A percentile compares a stretch with the other conserved stretches of the same genome.
Evolutionary conservation across 2,888 invertebrate species (phyloP).

Genomic region (Amphipyra berbera): DNA sequence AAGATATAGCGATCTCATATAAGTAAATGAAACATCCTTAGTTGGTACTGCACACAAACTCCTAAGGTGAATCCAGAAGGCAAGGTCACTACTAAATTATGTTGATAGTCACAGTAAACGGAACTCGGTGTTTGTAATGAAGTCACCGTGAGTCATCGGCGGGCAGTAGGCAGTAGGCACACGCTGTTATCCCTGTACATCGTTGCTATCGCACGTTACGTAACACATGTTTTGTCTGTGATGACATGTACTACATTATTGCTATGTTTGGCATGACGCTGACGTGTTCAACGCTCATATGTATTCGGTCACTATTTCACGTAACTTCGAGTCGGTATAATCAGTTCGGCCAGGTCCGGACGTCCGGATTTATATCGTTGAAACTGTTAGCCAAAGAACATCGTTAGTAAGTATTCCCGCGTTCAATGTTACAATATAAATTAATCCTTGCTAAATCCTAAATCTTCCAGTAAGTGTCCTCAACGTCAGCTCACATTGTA

Average conservation of each 20-base stretch:
- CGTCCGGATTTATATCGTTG: constrained; percentile 34
- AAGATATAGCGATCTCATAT: no score
- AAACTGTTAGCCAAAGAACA: not conserved
- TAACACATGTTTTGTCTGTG: not conserved
- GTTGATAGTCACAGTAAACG: no score
- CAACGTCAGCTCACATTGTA: no score
- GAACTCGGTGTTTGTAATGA: constrained; percentile 9
- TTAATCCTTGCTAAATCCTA: not conserved
- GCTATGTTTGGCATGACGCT: not conserved
- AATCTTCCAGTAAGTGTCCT: no score
- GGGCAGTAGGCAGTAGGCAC: not conserved
- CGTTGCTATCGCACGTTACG: not conserved
- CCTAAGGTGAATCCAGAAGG: no score
- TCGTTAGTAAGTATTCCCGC: not conserved
- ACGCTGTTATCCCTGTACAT: not conserved
- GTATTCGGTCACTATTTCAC: not conserved
- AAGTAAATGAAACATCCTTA: no score
- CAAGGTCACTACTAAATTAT: no score
- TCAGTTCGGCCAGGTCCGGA: constrained; percentile 6
- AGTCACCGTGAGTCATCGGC: constrained; percentile 32
- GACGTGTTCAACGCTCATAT: not conserved
- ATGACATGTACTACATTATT: no score
- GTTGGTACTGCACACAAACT: no score
- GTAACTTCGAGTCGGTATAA: constrained; percentile 1
- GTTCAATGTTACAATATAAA: no score